These are phyloP conservation scores for Rhabdomys dilectus DNA, from an alignment of 2,113 vertebrate species.

Conservation along the genomic window DNA sequence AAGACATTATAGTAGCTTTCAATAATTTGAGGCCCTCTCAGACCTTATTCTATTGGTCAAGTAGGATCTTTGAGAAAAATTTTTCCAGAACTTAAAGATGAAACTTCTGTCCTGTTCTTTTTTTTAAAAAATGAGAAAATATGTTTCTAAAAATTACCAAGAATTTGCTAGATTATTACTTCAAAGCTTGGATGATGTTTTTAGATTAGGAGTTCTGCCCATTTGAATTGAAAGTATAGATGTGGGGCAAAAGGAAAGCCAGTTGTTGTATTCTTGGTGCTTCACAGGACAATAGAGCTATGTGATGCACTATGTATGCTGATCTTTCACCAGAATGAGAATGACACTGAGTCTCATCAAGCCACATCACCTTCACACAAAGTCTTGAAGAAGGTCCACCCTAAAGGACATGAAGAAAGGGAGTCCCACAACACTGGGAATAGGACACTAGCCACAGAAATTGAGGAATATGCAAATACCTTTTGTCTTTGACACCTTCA, in stretches of 20 bases:
- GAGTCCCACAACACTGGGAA: fast-evolving
- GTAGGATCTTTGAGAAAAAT: background rate
- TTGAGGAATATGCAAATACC: background rate
- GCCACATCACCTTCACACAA: background rate
- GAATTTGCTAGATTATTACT: background rate
- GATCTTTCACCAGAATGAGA: background rate
- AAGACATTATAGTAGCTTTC: background rate
- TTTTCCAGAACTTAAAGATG: background rate
- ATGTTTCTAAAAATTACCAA: background rate
- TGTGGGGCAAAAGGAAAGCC: background rate
- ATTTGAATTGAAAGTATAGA: background rate
- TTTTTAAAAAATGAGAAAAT: background rate
- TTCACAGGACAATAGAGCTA: background rate
- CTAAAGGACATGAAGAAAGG: background rate
- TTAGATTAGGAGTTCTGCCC: too few species aligned
- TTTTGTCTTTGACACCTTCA: background rate
- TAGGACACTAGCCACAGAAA: fast-evolving
- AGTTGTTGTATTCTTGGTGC: background rate
- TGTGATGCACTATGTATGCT: background rate
- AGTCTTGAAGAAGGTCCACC: background rate
- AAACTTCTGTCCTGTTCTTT: background rate
- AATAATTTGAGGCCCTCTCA: too few species aligned
- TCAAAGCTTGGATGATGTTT: background rate
- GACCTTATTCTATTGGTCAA: background rate
- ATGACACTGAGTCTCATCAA: background rate